Base-by-base conservation (phyloP, 2,797 vertebrate genomes). In the Sternarchorhynchus goeldii region DNA sequence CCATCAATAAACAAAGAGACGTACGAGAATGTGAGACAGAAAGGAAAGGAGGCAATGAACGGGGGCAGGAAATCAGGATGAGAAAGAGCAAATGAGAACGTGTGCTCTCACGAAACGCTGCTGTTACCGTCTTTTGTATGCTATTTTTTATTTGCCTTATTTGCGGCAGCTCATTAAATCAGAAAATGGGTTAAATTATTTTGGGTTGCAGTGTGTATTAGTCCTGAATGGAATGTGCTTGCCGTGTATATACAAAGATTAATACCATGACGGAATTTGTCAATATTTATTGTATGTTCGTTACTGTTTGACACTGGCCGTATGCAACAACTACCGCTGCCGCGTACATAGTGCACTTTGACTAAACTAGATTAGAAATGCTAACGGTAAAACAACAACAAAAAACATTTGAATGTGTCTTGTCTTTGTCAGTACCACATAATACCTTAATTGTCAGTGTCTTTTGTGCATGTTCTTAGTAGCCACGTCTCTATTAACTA, bases 221-320 rank as follows among this genome's bases (percentile, higher is more conserved):
- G 60, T 14, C 31, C 12, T 60, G 25, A 60, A 29, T 7, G 10
- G 10, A 60, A 3, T 58, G 6, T 20, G 25, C 58, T 60, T 12
- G 12, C 12, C 7, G 57, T 60, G 39, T 77, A 74, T 68, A 73
- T 62, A 63, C 71, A 55, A 39, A 31, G 77, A 82, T 82, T 73
- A 76, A 82, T 73, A 64, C 36, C 63, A 62, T 73, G 53, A 77
- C 71, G 75, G 34, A 76, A 79, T 41, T 62, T 25, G 63, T 73
- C 60, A 60, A 82, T 79, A 34, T 83, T 83, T 73, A 76, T 76
- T 68, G 77, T 78, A 32, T 58, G 32, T 29, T 17, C 20, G 16
- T 14, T n/a, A 60, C 12, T 12, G 10, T 60, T 21, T 10, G 21
- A 60, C 14, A 16, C 56, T 21, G 6, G 45, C 2, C 45, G 10